phyloP scores from a whole-genome alignment of 2,888 invertebrate genomes.

The Philonicus albiceps region DNA sequence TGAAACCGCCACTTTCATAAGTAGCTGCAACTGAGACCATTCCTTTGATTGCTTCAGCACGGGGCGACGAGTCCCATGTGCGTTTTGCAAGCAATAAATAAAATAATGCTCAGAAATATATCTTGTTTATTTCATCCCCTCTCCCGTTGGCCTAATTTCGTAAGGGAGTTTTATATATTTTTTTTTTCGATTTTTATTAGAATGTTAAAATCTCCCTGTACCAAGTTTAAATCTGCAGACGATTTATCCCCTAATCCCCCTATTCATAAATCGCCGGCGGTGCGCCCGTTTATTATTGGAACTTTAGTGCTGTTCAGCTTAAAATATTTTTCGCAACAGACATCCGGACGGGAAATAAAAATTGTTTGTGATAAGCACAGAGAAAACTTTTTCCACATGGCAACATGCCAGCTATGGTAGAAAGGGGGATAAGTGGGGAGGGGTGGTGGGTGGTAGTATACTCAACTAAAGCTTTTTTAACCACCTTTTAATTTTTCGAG shows the following conservation, averaged over 20 bases:
- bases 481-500: background rate
- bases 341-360: background rate
- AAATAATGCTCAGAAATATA: background rate
- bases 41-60: background rate
- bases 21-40: background rate
- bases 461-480: background rate
- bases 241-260: background rate
- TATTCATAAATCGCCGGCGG: background rate
- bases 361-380: background rate
- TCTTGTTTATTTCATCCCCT: background rate
- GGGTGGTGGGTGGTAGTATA: background rate
- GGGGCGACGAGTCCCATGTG: background rate
- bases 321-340: background rate
- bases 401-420: background rate
- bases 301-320: background rate
- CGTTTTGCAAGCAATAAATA: background rate
- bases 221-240: background rate
- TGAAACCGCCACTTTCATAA: background rate
- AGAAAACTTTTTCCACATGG: background rate
- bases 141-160: background rate
- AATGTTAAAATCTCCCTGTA: background rate
- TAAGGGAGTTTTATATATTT: background rate
- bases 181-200: background rate
- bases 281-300: background rate
- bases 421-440: no score